Percentiles rank a stretch among this genome's conserved stretches.
Conservation (phyloP, 2,797 vertebrate species). For the Sciurus carolinensis region DNA sequence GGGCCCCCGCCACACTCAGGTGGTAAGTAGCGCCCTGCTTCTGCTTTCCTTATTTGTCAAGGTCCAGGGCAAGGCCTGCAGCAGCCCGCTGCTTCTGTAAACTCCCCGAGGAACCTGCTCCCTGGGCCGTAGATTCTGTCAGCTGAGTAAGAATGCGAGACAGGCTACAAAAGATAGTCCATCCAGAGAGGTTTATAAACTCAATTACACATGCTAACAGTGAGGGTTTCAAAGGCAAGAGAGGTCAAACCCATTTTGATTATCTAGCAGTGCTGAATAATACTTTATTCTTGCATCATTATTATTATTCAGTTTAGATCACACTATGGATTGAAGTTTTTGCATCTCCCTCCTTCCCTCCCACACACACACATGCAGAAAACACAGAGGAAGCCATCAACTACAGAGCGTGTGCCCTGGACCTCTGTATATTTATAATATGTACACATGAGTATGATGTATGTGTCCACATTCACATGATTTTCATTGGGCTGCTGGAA, state of each 20-base stretch:
- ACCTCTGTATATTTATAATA: not conserved
- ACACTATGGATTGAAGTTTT: not conserved
- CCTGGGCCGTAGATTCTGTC: not conserved
- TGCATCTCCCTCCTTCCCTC: not conserved
- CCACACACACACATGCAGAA: not conserved
- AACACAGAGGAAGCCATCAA: not conserved
- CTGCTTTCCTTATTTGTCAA: not conserved
- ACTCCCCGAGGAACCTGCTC: not conserved
- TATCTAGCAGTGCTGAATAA: not conserved
- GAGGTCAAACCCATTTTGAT: not conserved
- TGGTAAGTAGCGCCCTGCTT: conserved; percentile 90
- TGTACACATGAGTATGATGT: not conserved
- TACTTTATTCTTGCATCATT: not conserved
- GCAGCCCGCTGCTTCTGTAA: not conserved
- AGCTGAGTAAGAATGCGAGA: not conserved
- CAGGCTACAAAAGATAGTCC: not conserved
- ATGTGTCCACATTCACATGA: not conserved
- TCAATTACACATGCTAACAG: not conserved
- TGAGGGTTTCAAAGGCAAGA: not conserved
- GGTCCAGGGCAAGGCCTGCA: not conserved
- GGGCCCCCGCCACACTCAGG: conserved; percentile 93
- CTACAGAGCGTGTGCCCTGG: not conserved
- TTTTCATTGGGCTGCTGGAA: not conserved
- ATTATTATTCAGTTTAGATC: not conserved
- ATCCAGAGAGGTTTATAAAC: not conserved